Percentiles rank a stretch among this genome's conserved stretches.
These are phyloP conservation scores for Coracopsis vasa DNA, from an alignment of 2,113 vertebrate genomes.

Conservation along the genomic window DNA sequence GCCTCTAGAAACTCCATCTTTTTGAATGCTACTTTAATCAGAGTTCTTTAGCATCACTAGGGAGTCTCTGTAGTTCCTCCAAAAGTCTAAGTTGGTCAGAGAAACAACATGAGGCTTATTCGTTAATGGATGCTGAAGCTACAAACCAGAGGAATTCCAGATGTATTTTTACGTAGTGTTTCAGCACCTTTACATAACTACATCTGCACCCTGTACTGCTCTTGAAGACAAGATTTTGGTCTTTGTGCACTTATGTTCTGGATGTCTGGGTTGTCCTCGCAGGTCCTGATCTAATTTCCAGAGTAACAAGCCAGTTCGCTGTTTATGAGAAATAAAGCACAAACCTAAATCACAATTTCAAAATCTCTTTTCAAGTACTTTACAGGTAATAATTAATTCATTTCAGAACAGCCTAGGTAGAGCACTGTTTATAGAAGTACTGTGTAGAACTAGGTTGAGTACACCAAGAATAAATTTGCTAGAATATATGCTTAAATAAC, in stretches of 20 bases:
- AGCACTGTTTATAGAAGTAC: background rate
- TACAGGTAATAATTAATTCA: background rate
- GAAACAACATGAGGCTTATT: background rate
- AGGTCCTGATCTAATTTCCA: background rate
- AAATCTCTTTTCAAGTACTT: background rate
- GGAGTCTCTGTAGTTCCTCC: background rate
- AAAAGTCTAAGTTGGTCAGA: constrained; percentile 14
- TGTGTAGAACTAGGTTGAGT: background rate
- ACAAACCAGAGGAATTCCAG: constrained; percentile 20
- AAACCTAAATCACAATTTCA: background rate
- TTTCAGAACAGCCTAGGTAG: background rate
- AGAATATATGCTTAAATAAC: background rate
- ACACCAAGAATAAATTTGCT: background rate
- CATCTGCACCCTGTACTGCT: background rate
- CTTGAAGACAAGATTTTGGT: background rate
- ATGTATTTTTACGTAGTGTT: background rate
- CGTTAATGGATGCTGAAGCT: constrained; percentile 13
- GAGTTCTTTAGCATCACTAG: background rate
- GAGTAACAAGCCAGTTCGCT: background rate
- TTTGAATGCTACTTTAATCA: background rate
- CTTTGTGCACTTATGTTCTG: background rate
- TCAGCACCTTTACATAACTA: background rate
- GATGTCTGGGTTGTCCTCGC: background rate
- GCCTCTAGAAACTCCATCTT: constrained; percentile 4
- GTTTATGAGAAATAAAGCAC: background rate